A percentile compares a stretch with the other conserved stretches of the same genome.
Evolutionary conservation across 1,140 invertebrate species (phyloP).

Genomic region (Drosophila sturtevanti): DNA sequence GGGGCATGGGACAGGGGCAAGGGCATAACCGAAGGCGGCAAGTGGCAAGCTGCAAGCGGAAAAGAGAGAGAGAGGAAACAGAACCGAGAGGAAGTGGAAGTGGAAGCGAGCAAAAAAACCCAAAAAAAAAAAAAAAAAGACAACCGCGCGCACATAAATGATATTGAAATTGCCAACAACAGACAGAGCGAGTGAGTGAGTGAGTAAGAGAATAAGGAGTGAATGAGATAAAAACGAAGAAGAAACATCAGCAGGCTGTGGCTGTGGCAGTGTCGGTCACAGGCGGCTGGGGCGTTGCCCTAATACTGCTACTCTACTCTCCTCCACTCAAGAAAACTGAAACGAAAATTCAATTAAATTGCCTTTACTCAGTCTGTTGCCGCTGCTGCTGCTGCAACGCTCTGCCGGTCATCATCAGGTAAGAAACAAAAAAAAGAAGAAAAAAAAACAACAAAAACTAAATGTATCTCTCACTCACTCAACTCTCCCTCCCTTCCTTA

Average conservation of each 20-base stretch:
- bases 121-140: conserved; percentile 2
- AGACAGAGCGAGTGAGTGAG: not conserved
- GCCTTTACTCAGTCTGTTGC: conserved; percentile 37
- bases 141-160: conserved; percentile 32
- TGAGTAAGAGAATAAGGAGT: conserved; percentile 21
- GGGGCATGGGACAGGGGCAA: too few relatives aligned
- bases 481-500: not conserved
- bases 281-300: conserved; percentile 63
- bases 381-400: conserved; percentile 42
- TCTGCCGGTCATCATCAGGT: conserved; percentile 46
- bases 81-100: conserved; percentile 12
- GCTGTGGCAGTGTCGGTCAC: conserved; percentile 5
- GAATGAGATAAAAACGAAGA: conserved; percentile 17
- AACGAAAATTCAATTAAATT: conserved; percentile 80
- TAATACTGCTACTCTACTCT: conserved; percentile 52
- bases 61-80: too few relatives aligned
- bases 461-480: conserved; percentile 19
- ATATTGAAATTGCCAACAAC: conserved; percentile 64
- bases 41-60: not conserved
- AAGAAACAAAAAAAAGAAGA: conserved; percentile 6
- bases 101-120: conserved; percentile 27
- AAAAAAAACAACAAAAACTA: conserved; percentile 32
- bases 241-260: conserved; percentile 20
- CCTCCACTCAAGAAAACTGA: conserved; percentile 24
- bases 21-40: too few relatives aligned